Evolutionary conservation across 1,140 invertebrate genomes (phyloP).

Genomic region (Drosophila suzukii): DNA sequence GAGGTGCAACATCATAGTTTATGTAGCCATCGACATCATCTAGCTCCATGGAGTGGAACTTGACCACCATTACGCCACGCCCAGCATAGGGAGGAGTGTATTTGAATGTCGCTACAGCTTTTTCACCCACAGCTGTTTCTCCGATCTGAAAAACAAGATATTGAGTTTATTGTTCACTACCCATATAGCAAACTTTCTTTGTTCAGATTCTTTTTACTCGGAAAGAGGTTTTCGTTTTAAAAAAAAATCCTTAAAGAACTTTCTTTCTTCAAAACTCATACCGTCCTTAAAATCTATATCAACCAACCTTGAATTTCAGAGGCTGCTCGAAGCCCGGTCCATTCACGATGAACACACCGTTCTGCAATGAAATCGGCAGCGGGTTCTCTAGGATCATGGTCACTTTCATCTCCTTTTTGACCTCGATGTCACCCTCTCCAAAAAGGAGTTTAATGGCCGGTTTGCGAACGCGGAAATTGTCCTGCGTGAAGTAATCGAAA

Average conservation of each 20-base stretch:
- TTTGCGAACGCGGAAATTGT: slow-evolving; percentile 94
- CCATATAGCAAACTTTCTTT: no score
- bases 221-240: no score
- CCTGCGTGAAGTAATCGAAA: slow-evolving; percentile 95
- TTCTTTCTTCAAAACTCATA: no score
- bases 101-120: slow-evolving; percentile 89
- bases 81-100: slow-evolving; percentile 90
- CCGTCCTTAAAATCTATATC: no score
- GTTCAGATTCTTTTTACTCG: neutral
- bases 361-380: slow-evolving; percentile 90
- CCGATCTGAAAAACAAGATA: slow-evolving; percentile 45
- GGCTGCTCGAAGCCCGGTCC: slow-evolving; percentile 90
- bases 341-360: slow-evolving; percentile 91
- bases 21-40: slow-evolving; percentile 93
- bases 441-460: slow-evolving; percentile 93
- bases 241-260: neutral
- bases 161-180: neutral
- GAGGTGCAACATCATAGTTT: slow-evolving; percentile 86
- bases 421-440: slow-evolving; percentile 85
- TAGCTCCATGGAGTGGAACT: slow-evolving; percentile 92
- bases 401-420: slow-evolving; percentile 88
- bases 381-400: slow-evolving; percentile 92
- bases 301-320: slow-evolving; percentile 88
- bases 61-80: slow-evolving; percentile 90
- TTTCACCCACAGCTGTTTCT: slow-evolving; percentile 87